These are phyloP conservation scores for Bergia sp. DNA, from an alignment of 92 coral and sea anemone genomes.

Conservation along the genomic window DNA sequence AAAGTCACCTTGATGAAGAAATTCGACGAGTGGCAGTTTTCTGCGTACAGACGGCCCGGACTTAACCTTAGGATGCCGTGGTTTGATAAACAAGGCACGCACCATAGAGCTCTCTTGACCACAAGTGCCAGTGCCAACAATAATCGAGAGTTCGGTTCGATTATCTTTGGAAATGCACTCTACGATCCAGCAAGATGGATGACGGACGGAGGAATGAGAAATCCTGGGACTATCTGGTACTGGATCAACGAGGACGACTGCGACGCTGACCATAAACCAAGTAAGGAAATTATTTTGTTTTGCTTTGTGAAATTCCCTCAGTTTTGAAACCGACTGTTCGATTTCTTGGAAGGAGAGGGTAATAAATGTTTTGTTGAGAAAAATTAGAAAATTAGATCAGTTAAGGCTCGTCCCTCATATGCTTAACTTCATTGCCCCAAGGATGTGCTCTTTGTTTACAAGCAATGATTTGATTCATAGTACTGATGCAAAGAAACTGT, in stretches of 20 bases:
- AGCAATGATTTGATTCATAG: no score
- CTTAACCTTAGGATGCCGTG: conserved; percentile 28
- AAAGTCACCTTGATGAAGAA: conserved; percentile 19
- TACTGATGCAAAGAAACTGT: no score
- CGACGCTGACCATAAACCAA: background rate
- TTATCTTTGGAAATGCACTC: background rate
- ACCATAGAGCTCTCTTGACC: background rate
- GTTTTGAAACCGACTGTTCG: background rate
- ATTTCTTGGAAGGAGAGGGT: background rate
- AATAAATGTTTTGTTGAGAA: no score
- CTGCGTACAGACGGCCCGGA: background rate
- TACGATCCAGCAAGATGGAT: conserved; percentile 17
- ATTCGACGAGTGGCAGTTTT: conserved; percentile 29
- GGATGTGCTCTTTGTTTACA: no score
- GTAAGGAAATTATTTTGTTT: background rate
- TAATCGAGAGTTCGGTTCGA: background rate
- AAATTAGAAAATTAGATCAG: no score
- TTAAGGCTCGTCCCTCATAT: no score
- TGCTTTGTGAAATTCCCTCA: background rate
- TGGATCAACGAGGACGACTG: background rate
- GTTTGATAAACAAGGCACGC: conserved; percentile 1
- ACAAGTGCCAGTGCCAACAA: background rate
- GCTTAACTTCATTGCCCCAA: no score
- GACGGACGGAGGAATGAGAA: conserved; percentile 3
- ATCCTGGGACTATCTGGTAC: conserved; percentile 2